Base-by-base conservation (phyloP, 23 tunicate species). In the Botrylloides violaceus region DNA sequence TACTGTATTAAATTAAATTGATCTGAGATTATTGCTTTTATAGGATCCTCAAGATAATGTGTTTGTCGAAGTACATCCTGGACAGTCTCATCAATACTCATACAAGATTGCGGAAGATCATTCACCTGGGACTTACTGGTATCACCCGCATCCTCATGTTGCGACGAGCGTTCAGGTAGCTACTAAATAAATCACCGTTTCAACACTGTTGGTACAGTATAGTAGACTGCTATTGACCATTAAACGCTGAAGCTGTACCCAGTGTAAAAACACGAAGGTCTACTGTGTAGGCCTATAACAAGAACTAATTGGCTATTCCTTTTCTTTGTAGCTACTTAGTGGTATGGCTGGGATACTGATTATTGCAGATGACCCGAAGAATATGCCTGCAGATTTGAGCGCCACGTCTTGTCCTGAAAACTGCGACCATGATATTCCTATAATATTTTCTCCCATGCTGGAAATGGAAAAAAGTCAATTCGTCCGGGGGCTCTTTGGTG, bases 371-470 rank as follows among this genome's bases (percentile, higher is more conserved):
- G 65, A 53, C 21, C 36, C 68, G 23, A 24, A 15, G 23, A 36
- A 36, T 4, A 59, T 70, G 55, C 39, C 76, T 24, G 26, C 50
- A 3, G 68, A 70, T 32, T 34, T 79, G 20, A 25, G 35, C 23
- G 29, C 55, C 18, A 76, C 59, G 3, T 79, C 83, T 3, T 79
- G 83, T 49, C 83, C 83, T 20, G 43, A 50, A n/a, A 57, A 70
- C 58, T 79, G 83, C 34, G 62, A 79, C 32, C 68, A 79, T 22
- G 83, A 79, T 37, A 70, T 79, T 23, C 56, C 53, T 7, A 9
- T 43, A 43, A 43, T 43, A 43, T 7, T 43, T 15, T 43, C 53
- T 7, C 53, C 53, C 9, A 43, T 43, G 53, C 15, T 43, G 15
- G 15, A 7, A 15, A 43, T 43, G 53, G 15, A 43, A 15, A 43